Evolutionary conservation across 2,113 vertebrate genomes (phyloP).

Genomic region (Urocolius indicus): DNA sequence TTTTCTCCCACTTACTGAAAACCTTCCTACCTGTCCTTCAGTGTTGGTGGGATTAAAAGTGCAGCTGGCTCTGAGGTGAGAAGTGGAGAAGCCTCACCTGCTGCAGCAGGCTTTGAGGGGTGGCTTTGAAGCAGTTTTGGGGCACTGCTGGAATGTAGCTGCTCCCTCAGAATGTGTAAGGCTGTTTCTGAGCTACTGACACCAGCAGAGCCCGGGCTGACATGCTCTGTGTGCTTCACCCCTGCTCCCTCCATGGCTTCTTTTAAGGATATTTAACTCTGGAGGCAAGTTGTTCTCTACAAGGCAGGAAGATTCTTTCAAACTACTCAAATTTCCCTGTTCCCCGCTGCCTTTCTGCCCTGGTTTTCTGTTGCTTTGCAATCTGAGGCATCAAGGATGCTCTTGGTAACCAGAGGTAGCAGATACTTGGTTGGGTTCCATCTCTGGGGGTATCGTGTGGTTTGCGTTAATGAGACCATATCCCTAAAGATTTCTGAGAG

Average conservation of each 20-base stretch:
- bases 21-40: neutral
- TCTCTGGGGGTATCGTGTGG: neutral
- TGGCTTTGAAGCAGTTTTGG: neutral
- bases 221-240: neutral
- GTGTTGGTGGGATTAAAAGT: neutral
- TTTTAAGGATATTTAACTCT: neutral
- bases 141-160: neutral
- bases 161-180: neutral
- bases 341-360: neutral
- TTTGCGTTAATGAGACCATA: neutral
- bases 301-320: neutral
- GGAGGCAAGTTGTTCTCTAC: neutral
- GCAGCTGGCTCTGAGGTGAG: neutral
- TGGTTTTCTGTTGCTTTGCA: constrained; percentile 34
- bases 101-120: neutral
- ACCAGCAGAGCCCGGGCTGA: neutral
- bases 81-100: neutral
- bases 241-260: neutral
- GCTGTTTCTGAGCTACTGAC: neutral
- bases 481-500: neutral
- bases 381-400: neutral
- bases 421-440: neutral
- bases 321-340: neutral
- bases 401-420: neutral
- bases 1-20: neutral